Percentiles rank a stretch among this genome's conserved stretches.
phyloP scores from a whole-genome alignment of 1,140 invertebrate species.

The Cotesia glomerata region DNA sequence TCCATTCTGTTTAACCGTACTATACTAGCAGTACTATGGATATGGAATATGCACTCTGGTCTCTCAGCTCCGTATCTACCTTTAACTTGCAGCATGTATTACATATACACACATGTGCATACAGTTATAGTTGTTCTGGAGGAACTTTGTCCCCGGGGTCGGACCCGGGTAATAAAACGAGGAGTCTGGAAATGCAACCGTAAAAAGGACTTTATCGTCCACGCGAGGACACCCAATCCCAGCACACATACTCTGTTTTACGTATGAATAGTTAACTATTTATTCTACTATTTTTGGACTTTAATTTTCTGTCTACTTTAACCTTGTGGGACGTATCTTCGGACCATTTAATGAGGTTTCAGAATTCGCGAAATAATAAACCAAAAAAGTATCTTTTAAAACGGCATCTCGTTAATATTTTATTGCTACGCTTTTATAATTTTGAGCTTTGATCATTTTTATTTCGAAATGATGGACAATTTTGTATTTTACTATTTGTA shows the following conservation, averaged over 20 bases:
- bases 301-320: neutral
- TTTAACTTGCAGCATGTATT: too few species aligned
- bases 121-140: conserved; percentile 27
- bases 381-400: too few species aligned
- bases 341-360: too few species aligned
- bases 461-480: too few species aligned
- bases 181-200: conserved; percentile 31
- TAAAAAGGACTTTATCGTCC: conserved; percentile 38
- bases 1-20: neutral
- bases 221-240: conserved; percentile 26
- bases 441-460: too few species aligned
- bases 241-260: neutral
- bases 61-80: neutral
- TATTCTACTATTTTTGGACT: conserved; percentile 1
- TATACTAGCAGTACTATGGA: too few species aligned
- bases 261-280: conserved; percentile 28
- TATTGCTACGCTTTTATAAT: too few species aligned
- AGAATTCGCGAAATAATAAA: too few species aligned
- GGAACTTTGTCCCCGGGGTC: conserved; percentile 32
- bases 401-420: too few species aligned
- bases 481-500: too few species aligned
- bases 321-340: neutral
- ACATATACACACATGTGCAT: neutral
- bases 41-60: conserved; percentile 3
- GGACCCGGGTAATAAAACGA: conserved; percentile 34